These are phyloP conservation scores for Euclidia mi DNA, from an alignment of 2,888 invertebrate genomes.

Conservation along the genomic window DNA sequence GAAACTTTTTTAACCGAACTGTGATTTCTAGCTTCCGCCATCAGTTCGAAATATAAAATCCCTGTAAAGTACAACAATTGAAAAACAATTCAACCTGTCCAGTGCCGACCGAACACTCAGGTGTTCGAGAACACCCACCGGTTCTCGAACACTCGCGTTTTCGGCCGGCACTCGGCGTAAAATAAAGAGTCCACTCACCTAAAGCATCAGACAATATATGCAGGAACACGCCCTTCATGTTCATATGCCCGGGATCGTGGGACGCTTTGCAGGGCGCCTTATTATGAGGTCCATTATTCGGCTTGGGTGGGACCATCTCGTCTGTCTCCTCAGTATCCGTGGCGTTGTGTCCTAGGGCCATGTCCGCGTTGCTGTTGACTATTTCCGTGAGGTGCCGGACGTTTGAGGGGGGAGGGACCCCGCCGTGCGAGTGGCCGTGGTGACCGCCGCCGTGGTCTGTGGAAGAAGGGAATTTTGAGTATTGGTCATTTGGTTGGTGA, in stretches of 20 bases:
- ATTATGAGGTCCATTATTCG: slow-evolving; percentile 68
- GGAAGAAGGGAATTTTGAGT: slow-evolving; percentile 28
- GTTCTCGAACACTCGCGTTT: too few relatives aligned
- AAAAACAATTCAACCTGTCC: too few relatives aligned
- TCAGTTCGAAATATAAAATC: too few relatives aligned
- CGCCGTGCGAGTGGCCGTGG: slow-evolving; percentile 92
- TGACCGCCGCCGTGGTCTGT: slow-evolving; percentile 94
- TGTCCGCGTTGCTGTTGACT: slow-evolving; percentile 86
- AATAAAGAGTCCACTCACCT: slow-evolving; percentile 90
- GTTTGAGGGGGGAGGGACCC: slow-evolving; percentile 84
- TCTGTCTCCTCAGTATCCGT: slow-evolving; percentile 85
- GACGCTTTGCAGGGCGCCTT: slow-evolving; percentile 76
- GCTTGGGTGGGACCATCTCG: slow-evolving; percentile 83
- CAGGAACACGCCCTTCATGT: slow-evolving; percentile 99
- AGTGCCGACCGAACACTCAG: too few relatives aligned
- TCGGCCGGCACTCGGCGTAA: too few relatives aligned
- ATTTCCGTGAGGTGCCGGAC: slow-evolving; percentile 84
- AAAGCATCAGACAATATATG: slow-evolving; percentile 99
- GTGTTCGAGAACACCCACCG: too few relatives aligned
- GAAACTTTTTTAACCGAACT: too few relatives aligned
- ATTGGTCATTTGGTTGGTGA: too few relatives aligned
- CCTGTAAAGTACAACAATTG: too few relatives aligned
- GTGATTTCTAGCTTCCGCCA: too few relatives aligned
- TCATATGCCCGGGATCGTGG: slow-evolving; percentile 95
- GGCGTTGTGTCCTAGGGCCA: slow-evolving; percentile 82